Conservation (phyloP, 2,113 vertebrate species). For the Lepisosteus oculatus region DNA sequence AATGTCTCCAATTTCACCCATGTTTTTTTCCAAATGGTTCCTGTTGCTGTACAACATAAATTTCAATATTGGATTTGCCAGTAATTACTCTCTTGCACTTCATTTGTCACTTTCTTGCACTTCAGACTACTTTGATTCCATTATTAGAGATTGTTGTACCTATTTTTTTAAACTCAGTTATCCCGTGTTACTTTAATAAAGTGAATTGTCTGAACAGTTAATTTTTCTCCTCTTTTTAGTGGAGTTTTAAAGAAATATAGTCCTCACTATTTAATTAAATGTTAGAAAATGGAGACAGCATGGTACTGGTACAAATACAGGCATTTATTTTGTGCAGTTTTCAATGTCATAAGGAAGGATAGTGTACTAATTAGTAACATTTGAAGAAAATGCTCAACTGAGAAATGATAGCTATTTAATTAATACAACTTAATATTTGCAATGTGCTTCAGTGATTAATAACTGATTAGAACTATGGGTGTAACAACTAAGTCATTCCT, state of each 20-base stretch:
- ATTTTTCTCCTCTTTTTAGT: neutral
- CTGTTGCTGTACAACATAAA: neutral
- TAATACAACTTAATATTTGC: too few relatives aligned
- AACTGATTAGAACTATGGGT: too few relatives aligned
- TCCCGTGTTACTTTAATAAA: neutral
- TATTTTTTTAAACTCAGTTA: neutral
- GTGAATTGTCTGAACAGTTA: neutral
- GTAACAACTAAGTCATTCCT: too few relatives aligned
- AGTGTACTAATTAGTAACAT: too few relatives aligned
- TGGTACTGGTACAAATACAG: too few relatives aligned
- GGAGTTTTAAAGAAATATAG: neutral
- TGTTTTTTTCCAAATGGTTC: neutral
- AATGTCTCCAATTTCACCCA: neutral
- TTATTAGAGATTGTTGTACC: neutral
- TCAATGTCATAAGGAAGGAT: too few relatives aligned
- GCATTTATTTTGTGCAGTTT: too few relatives aligned
- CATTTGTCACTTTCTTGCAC: neutral
- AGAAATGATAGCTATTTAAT: too few relatives aligned
- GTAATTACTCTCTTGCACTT: neutral
- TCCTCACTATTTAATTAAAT: too few relatives aligned
- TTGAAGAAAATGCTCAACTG: too few relatives aligned
- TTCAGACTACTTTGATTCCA: neutral
- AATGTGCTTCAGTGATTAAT: too few relatives aligned
- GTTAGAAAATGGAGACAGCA: too few relatives aligned
- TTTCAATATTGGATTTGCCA: conserved; percentile 1